Evolutionary conservation across 1,140 invertebrate genomes (phyloP).

Genomic region (Pachyrhynchus sulphureomaculatus): DNA sequence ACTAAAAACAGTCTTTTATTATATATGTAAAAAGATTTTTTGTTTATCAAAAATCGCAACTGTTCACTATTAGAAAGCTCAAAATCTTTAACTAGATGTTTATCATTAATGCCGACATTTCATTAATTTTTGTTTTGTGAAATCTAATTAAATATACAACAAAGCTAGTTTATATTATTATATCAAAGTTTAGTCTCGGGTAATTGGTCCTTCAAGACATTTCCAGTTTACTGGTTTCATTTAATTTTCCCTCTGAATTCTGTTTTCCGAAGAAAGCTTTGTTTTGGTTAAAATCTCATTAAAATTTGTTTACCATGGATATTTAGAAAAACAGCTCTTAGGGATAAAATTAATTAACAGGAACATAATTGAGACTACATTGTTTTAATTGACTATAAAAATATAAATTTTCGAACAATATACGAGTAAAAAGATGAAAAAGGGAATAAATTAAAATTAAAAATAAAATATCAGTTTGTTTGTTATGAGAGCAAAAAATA

Average conservation of each 20-base stretch:
- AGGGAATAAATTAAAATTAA: too few relatives aligned
- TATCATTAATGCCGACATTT: too few relatives aligned
- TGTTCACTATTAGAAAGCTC: too few relatives aligned
- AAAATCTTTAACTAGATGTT: too few relatives aligned
- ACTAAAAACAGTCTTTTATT: too few relatives aligned
- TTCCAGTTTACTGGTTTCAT: neutral
- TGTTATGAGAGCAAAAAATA: too few relatives aligned
- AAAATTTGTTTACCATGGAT: slow-evolving; percentile 9
- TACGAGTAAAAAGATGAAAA: neutral
- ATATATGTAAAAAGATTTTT: too few relatives aligned
- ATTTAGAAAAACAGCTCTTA: slow-evolving; percentile 5
- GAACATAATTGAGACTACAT: neutral
- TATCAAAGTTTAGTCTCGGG: neutral
- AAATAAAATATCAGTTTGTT: too few relatives aligned
- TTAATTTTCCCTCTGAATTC: neutral
- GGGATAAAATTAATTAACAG: slow-evolving; percentile 4
- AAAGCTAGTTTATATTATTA: too few relatives aligned
- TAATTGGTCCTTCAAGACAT: neutral
- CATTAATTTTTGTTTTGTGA: too few relatives aligned
- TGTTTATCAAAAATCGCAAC: too few relatives aligned
- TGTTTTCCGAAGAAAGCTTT: neutral
- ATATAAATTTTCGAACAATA: neutral
- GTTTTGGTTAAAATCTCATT: slow-evolving; percentile 11
- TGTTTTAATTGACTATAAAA: slow-evolving; percentile 6
- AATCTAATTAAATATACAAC: too few relatives aligned